Percentiles rank a stretch among this genome's conserved stretches.
Evolutionary conservation across 2,113 vertebrate species (phyloP).

Genomic region (Gymnocephalus cernua): DNA sequence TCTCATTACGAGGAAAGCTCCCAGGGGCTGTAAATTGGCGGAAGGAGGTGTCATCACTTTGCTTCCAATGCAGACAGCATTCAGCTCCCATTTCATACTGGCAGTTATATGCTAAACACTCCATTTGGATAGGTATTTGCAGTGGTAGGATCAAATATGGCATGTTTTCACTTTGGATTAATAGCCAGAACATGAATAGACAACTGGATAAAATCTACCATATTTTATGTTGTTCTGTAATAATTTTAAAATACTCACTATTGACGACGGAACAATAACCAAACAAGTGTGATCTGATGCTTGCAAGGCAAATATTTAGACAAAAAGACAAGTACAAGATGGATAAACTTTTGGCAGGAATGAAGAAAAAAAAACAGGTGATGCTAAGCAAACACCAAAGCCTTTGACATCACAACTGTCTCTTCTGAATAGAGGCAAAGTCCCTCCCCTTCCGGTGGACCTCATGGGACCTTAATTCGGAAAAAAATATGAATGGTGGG

Average conservation of each 20-base stretch:
- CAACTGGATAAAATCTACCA: not conserved
- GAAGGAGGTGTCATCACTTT: conserved; percentile 34
- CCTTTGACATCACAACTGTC: no score
- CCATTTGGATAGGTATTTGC: not conserved
- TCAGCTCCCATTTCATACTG: conserved; percentile 25
- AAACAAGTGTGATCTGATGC: not conserved
- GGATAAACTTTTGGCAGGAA: not conserved
- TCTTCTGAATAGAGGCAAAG: no score
- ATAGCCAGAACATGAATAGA: not conserved
- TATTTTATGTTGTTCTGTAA: not conserved
- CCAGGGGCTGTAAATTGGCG: conserved; percentile 34
- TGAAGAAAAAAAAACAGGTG: not conserved
- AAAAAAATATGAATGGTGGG: no score
- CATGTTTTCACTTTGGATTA: not conserved
- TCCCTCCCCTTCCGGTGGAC: no score
- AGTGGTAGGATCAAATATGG: not conserved
- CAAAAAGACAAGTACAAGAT: not conserved
- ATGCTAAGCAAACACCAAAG: not conserved
- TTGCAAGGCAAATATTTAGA: not conserved
- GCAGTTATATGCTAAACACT: conserved; percentile 9
- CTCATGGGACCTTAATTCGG: no score
- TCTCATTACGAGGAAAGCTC: conserved; percentile 47
- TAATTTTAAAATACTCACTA: not conserved
- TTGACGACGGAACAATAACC: no score
- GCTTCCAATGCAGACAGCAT: conserved; percentile 13